Conservation (phyloP, 2,113 vertebrate genomes). For the Corydoras maculifer region DNA sequence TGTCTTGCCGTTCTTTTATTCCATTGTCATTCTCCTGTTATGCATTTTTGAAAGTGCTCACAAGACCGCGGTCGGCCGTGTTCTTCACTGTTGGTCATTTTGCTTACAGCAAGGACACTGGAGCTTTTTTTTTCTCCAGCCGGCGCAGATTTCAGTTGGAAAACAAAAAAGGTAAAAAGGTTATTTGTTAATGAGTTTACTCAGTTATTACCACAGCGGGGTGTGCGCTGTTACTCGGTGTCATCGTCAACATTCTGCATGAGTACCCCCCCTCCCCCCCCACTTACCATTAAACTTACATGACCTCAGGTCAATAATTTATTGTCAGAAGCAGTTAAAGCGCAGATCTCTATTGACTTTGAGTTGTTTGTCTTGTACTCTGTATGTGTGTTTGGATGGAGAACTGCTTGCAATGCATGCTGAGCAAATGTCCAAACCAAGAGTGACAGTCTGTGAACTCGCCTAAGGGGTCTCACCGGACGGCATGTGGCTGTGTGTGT, state of each 20-base stretch:
- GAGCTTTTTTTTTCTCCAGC: background rate
- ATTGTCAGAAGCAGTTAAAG: background rate
- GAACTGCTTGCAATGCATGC: background rate
- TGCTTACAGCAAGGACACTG: slow-evolving; percentile 13
- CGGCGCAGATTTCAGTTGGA: background rate
- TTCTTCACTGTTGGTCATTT: slow-evolving; percentile 1
- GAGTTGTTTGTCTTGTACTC: slow-evolving; percentile 2
- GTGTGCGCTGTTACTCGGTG: no score
- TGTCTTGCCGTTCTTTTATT: background rate
- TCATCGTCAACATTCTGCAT: no score
- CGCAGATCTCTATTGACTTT: background rate
- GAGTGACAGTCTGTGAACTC: slow-evolving; percentile 21
- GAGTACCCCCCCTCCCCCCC: no score
- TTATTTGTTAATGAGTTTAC: no score
- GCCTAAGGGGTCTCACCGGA: slow-evolving; percentile 8
- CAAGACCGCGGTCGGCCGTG: slow-evolving; percentile 2
- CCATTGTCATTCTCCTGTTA: background rate
- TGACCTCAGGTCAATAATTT: no score
- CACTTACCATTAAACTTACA: no score
- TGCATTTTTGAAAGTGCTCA: background rate
- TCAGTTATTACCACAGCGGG: no score
- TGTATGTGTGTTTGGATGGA: slow-evolving; percentile 3
- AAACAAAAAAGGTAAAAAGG: background rate
- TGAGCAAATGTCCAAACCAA: slow-evolving; percentile 18
- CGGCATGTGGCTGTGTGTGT: slow-evolving; percentile 6